Evolutionary conservation across 2,113 vertebrate species (phyloP), one percentile per base, ranked within the genome.

Genomic region (Strigops habroptila): DNA sequence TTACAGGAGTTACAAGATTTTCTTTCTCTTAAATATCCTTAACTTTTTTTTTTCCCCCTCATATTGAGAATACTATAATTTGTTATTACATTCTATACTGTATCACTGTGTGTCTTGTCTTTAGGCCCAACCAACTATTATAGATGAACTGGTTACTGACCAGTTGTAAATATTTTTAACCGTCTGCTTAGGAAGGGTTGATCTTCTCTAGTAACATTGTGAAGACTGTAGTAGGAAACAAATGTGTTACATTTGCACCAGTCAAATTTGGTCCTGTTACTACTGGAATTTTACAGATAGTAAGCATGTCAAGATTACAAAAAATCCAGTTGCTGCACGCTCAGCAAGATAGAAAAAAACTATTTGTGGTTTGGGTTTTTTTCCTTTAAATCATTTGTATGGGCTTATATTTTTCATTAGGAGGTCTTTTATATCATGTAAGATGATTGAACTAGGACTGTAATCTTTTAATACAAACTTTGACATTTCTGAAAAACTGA

Each of bases 321-420:
- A 83, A 68, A 70, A 52, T 59, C 27, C 28, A 25, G 27, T 93
- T 51, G 18, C 33, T 85, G 41, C 23, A 35, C 3, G 17, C 12
- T 37, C 37, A 88, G 22, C 22, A 55, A 73, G 67, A 79, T 1
- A 37, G 14, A 82, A 69, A 31, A 57, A 37, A 75, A 9, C 3
- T 73, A 13, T 33, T 22, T 73, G 7, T 65, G 5, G 1, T 55
- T 16, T n/a, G 6, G 12, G 0, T 3, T 48, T 57, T 30, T 69
- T 44, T 55, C 30, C 14, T 53, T 81, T 31, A 22, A 70, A n/a
- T 68, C 11, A 37, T n/a, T 88, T 52, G 31, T 70, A 21, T 24
- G 4, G 7, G 5, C 21, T 67, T 76, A 9, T 23, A 11, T 52
- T 79, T 91, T 89, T 75, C 18, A 59, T 63, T 76, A 67, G 15